Conservation (phyloP, 1,140 invertebrate genomes). For the Globodera ellingtonae region DNA sequence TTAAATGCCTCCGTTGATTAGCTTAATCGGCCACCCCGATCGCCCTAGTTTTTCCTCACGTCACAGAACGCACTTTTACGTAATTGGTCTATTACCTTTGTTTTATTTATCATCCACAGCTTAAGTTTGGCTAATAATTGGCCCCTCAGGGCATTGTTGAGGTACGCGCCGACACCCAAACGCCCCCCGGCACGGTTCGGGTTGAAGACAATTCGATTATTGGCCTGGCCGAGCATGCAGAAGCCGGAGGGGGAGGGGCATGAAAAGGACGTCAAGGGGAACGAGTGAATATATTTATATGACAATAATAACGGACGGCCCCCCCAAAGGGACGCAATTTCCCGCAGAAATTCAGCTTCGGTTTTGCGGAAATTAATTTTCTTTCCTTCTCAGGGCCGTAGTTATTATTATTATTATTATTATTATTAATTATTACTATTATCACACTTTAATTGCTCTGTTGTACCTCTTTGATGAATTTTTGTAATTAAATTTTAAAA, state of each 20-base stretch:
- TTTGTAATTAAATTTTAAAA: too few relatives aligned
- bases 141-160: constrained; percentile 11
- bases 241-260: not conserved
- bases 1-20: not conserved
- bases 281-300: too few relatives aligned
- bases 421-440: too few relatives aligned
- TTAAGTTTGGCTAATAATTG: not conserved
- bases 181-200: not conserved
- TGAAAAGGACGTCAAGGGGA: not conserved
- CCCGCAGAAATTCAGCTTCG: too few relatives aligned
- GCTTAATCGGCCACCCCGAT: not conserved
- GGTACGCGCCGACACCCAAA: not conserved
- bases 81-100: not conserved
- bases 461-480: too few relatives aligned
- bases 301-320: too few relatives aligned
- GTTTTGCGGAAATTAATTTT: too few relatives aligned
- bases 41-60: not conserved
- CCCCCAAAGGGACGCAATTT: too few relatives aligned
- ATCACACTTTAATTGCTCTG: too few relatives aligned
- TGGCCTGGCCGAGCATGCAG: not conserved
- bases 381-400: too few relatives aligned
- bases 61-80: not conserved
- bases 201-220: constrained; percentile 13
- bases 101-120: not conserved
- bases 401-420: too few relatives aligned